These are phyloP conservation scores for Siniperca knerii DNA, from an alignment of 2,113 vertebrate genomes.

Conservation along the genomic window DNA sequence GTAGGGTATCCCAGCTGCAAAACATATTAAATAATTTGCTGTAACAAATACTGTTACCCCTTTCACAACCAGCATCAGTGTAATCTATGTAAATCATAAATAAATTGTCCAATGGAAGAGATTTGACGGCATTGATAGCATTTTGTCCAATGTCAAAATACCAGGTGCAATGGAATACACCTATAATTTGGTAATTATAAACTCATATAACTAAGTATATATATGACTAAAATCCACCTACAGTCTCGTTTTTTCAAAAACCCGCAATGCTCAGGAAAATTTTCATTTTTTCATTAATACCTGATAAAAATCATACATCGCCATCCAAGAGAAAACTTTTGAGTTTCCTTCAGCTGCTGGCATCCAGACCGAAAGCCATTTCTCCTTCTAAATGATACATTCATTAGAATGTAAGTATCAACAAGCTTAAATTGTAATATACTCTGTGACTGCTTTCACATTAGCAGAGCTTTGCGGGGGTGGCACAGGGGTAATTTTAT, in stretches of 20 bases:
- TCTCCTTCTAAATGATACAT: constrained; percentile 72
- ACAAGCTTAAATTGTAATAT: constrained; percentile 64
- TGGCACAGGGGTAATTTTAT: constrained; percentile 57
- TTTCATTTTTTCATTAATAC: constrained; percentile 61
- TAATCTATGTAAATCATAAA: constrained; percentile 65
- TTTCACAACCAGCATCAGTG: constrained; percentile 49
- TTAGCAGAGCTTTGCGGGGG: constrained; percentile 57
- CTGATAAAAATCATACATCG: constrained; percentile 75
- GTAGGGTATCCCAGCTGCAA: constrained; percentile 20
- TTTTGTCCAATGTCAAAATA: constrained; percentile 73
- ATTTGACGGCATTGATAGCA: constrained; percentile 66
- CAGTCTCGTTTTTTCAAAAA: constrained; percentile 52
- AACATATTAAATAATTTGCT: constrained; percentile 40
- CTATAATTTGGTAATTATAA: constrained; percentile 78
- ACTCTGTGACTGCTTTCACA: constrained; percentile 58
- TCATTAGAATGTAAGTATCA: constrained; percentile 57
- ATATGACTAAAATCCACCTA: constrained; percentile 69
- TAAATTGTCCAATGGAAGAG: constrained; percentile 66
- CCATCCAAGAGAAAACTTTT: constrained; percentile 62
- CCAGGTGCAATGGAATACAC: constrained; percentile 75
- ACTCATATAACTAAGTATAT: constrained; percentile 64
- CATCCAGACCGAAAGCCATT: constrained; percentile 56
- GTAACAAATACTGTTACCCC: constrained; percentile 33
- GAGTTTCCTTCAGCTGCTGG: constrained; percentile 58
- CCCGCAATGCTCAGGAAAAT: constrained; percentile 63